Percentiles rank a stretch among this genome's conserved stretches.
Conservation (phyloP, 2,888 invertebrate genomes). For the Tipula helvola region DNA sequence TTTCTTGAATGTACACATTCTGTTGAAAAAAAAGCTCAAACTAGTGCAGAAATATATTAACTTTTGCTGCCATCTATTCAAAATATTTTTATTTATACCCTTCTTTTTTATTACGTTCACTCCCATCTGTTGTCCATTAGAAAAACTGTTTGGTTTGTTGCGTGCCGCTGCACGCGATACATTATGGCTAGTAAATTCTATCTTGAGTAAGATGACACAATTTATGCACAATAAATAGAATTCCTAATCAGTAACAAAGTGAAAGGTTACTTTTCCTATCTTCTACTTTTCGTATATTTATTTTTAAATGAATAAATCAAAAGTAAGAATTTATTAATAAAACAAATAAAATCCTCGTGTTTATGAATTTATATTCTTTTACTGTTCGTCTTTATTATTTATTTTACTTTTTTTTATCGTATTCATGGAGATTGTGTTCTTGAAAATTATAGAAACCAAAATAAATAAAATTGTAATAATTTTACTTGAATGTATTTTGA, state of each 20-base stretch:
- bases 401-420: not conserved
- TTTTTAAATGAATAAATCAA: not conserved
- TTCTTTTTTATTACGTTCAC: not conserved
- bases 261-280: not conserved
- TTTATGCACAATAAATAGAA: not conserved
- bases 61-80: not conserved
- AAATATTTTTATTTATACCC: not conserved
- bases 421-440: slow-evolving; percentile 4
- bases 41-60: too few relatives aligned
- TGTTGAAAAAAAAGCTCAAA: not conserved
- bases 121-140: not conserved
- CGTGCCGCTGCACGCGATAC: not conserved
- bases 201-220: not conserved
- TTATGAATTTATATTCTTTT: not conserved
- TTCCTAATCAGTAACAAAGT: not conserved
- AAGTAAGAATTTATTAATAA: not conserved
- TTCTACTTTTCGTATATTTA: not conserved
- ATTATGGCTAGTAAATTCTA: too few relatives aligned
- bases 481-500: not conserved
- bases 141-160: not conserved
- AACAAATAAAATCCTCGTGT: not conserved
- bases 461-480: not conserved
- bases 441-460: not conserved
- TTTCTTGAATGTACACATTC: not conserved
- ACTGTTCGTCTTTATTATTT: not conserved